Base-by-base conservation (phyloP, 1,140 invertebrate genomes). In the Apis cerana region DNA sequence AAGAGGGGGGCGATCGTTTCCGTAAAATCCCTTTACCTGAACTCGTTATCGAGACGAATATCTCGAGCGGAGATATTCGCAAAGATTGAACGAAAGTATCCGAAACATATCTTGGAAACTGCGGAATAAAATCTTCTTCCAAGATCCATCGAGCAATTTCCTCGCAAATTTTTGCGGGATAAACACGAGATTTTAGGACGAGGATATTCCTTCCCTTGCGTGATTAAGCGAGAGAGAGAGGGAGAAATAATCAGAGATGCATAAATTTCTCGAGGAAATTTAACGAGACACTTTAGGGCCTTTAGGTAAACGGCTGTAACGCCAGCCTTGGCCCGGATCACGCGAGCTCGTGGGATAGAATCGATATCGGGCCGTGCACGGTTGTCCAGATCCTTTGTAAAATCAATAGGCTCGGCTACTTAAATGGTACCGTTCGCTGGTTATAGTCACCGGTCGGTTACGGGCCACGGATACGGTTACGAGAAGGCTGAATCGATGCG, bases 351-450 rank as follows among this genome's bases (percentile, higher is more conserved):
- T 81, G 76, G 81, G 83, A 78, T 74, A n/a, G 43, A 33, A 48
- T 64, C 50, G 71, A 72, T 80, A 88, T 77, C 23, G 79, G n/a
- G 64, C 70, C 21, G n/a, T 58, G 43, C 50, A 19, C 17, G 61
- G 54, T 23, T 58, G 75, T 33, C 52, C 52, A 68, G 82, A 85
- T 88, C 82, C 75, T 87, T 87, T 75, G 75, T 79, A 82, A 88
- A 87, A 87, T 88, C 75, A 82, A 85, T 82, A 82, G 64, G 33
- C 59, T 87, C 77, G 61, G 68, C 52, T 74, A 80, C 77, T 80
- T 87, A 87, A 87, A 88, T 87, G 75, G 70, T 79, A 84, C 61
- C 61, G 70, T 87, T 88, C 64, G 80, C 82, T 70, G 65, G 50
- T 84, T 88, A 88, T 76, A 75, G 70, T 68, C 78, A 81, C 70